Evolutionary conservation across 2,113 vertebrate genomes (phyloP).

Genomic region (Arothron firmamentum): DNA sequence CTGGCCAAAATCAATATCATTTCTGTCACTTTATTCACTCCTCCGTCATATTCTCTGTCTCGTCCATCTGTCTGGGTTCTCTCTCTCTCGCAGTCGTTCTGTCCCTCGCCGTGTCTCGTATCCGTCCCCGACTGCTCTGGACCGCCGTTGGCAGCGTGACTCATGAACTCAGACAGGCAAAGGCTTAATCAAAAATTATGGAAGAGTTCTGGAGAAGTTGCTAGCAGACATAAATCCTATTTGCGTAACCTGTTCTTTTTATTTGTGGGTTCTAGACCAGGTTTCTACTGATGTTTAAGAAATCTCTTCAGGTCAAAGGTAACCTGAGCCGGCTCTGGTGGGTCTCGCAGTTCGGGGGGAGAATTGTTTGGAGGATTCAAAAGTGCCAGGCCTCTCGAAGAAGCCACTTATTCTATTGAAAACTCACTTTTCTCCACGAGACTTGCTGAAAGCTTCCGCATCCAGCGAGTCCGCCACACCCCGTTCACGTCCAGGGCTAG

Average conservation of each 20-base stretch:
- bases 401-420: neutral
- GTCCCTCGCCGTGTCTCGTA: neutral
- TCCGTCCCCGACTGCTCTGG: conserved; percentile 7
- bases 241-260: neutral
- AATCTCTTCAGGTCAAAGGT: neutral
- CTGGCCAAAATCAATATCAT: conserved; percentile 17
- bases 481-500: too few species aligned
- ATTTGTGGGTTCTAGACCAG: neutral
- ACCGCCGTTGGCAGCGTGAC: conserved; percentile 21
- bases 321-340: neutral
- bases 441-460: too few species aligned
- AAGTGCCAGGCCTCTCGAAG: neutral
- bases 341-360: conserved; percentile 2
- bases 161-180: conserved; percentile 32
- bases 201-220: neutral
- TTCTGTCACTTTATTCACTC: conserved; percentile 1
- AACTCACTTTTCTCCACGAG: neutral
- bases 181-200: too few species aligned
- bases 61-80: conserved; percentile 9
- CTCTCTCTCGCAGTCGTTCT: neutral
- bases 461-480: too few species aligned
- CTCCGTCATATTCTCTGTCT: conserved; percentile 2
- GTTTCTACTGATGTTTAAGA: neutral
- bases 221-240: neutral
- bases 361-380: neutral